Conservation (phyloP, 2,888 invertebrate species). For the Scotopteryx bipunctaria region DNA sequence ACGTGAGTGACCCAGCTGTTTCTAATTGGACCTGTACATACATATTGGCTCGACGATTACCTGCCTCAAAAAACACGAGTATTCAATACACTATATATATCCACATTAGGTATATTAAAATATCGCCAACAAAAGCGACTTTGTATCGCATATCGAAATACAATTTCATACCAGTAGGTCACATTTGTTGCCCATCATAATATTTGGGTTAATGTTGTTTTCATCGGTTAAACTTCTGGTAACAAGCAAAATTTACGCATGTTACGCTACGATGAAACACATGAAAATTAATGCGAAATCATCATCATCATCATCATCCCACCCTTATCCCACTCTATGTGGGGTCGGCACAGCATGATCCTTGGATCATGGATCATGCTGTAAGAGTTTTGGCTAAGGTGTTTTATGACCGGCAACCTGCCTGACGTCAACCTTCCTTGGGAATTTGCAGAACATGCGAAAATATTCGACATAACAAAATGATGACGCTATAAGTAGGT, state of each 20-base stretch:
- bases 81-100: conserved; percentile 51
- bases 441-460: too few species aligned
- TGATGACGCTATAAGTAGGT: too few species aligned
- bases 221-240: conserved; percentile 40
- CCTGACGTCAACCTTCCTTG: too few species aligned
- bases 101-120: conserved; percentile 57
- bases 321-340: too few species aligned
- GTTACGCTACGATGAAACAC: conserved; percentile 24
- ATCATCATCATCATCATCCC: too few species aligned
- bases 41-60: conserved; percentile 52
- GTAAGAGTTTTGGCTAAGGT: too few species aligned
- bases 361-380: too few species aligned
- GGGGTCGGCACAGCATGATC: too few species aligned
- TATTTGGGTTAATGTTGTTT: conserved; percentile 52
- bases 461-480: too few species aligned
- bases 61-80: conserved; percentile 57
- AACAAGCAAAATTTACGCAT: conserved; percentile 42
- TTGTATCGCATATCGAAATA: conserved; percentile 21
- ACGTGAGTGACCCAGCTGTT: conserved; percentile 14
- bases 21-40: not conserved
- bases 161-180: conserved; percentile 37
- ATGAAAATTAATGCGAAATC: conserved; percentile 22
- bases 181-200: conserved; percentile 45
- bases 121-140: conserved; percentile 30
- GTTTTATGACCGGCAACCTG: too few species aligned